Conservation (phyloP, 2,797 vertebrate genomes). For the Halcyon smyrnensis region DNA sequence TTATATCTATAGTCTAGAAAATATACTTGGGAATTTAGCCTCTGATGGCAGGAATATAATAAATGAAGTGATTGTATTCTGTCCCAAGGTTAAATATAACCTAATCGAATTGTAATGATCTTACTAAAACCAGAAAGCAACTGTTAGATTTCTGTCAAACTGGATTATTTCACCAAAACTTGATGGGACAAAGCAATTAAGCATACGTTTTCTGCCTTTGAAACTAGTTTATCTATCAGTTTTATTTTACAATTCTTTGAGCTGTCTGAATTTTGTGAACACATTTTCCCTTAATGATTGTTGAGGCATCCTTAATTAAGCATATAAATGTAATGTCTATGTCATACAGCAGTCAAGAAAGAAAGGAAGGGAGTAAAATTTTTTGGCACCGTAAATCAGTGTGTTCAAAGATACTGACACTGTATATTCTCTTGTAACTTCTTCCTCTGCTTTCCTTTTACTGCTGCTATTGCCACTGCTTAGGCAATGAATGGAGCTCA, state of each 20-base stretch:
- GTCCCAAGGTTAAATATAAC: neutral
- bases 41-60: neutral
- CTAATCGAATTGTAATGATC: slow-evolving; percentile 19
- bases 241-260: neutral
- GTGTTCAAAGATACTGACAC: neutral
- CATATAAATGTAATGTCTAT: neutral
- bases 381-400: neutral
- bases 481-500: neutral
- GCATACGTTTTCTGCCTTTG: neutral
- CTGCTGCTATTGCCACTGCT: neutral
- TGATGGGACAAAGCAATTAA: neutral
- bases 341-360: neutral
- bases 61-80: neutral
- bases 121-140: neutral
- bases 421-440: neutral
- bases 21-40: neutral
- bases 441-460: neutral
- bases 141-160: neutral
- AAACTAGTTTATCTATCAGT: neutral
- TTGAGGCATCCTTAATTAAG: neutral
- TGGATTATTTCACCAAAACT: neutral
- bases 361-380: neutral
- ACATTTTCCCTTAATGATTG: neutral
- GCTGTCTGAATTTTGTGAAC: neutral
- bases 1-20: neutral